Base-by-base conservation (phyloP, 1,140 invertebrate genomes). In the Latrodectus geometricus region DNA sequence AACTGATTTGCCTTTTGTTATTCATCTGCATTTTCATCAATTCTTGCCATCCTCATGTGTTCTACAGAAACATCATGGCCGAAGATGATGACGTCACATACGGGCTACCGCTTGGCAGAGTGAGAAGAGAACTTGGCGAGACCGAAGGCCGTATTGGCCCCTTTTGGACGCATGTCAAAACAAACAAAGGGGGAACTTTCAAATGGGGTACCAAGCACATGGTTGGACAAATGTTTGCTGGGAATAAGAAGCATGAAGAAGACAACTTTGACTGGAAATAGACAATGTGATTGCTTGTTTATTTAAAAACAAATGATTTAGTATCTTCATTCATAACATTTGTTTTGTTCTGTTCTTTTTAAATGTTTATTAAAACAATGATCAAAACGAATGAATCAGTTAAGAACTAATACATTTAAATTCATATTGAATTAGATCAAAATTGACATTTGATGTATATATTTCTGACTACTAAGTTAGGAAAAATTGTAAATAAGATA, bases 131-230 rank as follows among this genome's bases (percentile, higher is more conserved):
- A 21, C 17, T 65, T n/a, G 77, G 65, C 20, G 83, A 73, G 4
- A 21, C 48, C 8, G 65, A 68, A 14, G 85, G 85, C 2, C 68
- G 77, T 12, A 52, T 86, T 0, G 85, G 85, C 21, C 85, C 85
- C 9, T 21, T 86, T 11, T 86, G 78, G 66, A 86, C 85, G 8
- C 85, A 86, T 21, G 76, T 86, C 11, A 79, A 80, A 23, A 86
- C 85, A 0, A 50, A 86, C 54, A 56, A 12, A 5, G 77, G 76
- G 8, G 85, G 85, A 2, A 86, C 76, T 20, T 86, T 79, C 61
- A 86, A 80, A 20, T 86, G 85, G 85, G 85, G 76, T 21, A 20
- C 85, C 0, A 86, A 86, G 68, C 85, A 86, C 68, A 86, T 86
- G 85, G 85, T 86, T 0, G 85, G 85, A 4, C 61, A 65, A 48